Conservation (phyloP, 2,113 vertebrate genomes). For the Sterna hirundo region DNA sequence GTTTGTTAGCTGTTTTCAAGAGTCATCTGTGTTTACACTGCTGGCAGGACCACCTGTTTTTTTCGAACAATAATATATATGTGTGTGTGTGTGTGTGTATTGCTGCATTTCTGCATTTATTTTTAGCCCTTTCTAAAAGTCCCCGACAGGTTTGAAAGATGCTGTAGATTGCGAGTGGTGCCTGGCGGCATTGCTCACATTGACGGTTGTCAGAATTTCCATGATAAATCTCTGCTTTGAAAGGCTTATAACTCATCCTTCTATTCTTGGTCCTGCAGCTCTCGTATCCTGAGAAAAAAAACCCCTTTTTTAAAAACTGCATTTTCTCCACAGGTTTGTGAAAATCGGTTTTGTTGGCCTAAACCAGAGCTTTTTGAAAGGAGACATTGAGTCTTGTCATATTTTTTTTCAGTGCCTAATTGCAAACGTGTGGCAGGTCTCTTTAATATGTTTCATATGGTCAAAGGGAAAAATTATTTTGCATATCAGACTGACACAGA, state of each 20-base stretch:
- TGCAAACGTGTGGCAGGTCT: neutral
- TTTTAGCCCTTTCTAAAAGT: slow-evolving; percentile 55
- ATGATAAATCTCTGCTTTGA: slow-evolving; percentile 58
- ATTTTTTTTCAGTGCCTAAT: neutral
- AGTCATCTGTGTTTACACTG: slow-evolving; percentile 27
- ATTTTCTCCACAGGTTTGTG: neutral
- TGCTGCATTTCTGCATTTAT: slow-evolving; percentile 55
- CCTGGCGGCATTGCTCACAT: slow-evolving; percentile 37
- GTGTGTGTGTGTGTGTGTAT: neutral
- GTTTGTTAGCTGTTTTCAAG: neutral
- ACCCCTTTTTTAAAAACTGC: neutral
- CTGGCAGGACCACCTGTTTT: slow-evolving; percentile 44
- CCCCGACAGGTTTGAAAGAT: slow-evolving; percentile 45
- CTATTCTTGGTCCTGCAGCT: slow-evolving; percentile 44
- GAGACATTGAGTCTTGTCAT: neutral
- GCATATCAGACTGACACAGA: neutral
- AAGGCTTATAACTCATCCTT: slow-evolving; percentile 38
- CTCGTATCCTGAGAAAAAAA: neutral
- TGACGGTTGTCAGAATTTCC: slow-evolving; percentile 55
- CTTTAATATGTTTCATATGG: neutral
- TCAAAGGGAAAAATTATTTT: neutral
- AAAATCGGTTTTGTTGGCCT: neutral
- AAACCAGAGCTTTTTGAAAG: neutral
- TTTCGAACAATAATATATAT: slow-evolving; percentile 8
- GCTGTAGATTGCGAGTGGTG: slow-evolving; percentile 37